Base-by-base conservation (phyloP, 2,113 vertebrate species). In the Maccullochella peelii region DNA sequence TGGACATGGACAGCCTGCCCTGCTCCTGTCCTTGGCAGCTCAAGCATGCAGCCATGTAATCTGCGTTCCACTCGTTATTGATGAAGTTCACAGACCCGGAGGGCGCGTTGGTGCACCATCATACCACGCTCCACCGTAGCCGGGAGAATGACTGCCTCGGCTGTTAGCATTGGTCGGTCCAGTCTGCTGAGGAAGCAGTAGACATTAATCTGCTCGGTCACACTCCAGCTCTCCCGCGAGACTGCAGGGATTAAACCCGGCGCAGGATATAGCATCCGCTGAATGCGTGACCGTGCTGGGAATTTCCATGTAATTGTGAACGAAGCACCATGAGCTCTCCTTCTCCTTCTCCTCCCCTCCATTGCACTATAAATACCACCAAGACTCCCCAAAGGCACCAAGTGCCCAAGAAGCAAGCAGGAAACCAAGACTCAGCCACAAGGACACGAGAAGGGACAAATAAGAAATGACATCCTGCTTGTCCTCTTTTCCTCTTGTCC, bases 261-360 rank as follows among this genome's bases (percentile, higher is more conserved):
- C 80, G 69, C 83, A 84, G 92, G 91, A 93, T 89, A 88, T 79
- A 86, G 89, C 87, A 82, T 93, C 86, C 87, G 52, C 80, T 66
- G 80, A 92, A 93, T 86, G 94, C 91, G 89, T 95, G 94, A 94
- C 95, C 83, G 69, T 88, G 89, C 90, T 33, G 79, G 88, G 88
- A 95, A 95, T 95, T 94, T 96, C 94, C 92, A 90, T 95, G 93
- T 93, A 95, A 96, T 95, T 95, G 94, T 91, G 83, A 92, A 86
- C 83, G 88, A 90, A 88, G 85, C 89, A 81, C 83, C 85, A 80
- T 79, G 84, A 91, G 89, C 70, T 78, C 77, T 86, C 38, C 63
- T 70, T 86, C 82, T 85, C 71, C 76, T 89, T 88, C 82, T 84
- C 82, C 80, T 85, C 83, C 82, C 68, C 72, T 86, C 75, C 80